Evolutionary conservation across 2,888 invertebrate genomes (phyloP).

Genomic region (Chamaedrilus cognettii): DNA sequence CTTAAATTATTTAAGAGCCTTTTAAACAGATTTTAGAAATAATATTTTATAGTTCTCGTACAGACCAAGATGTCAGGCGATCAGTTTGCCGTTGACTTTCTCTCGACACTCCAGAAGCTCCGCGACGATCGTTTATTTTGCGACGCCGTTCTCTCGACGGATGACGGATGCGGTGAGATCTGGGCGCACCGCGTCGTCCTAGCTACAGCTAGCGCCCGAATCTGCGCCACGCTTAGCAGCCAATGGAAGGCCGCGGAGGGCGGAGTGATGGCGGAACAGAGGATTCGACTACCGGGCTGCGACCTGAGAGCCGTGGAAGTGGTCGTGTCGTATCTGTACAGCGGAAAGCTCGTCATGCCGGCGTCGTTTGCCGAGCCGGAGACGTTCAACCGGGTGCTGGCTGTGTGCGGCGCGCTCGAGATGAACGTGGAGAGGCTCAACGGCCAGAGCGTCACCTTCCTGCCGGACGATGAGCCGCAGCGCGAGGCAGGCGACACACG

Average conservation of each 20-base stretch:
- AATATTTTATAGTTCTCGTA: too few species aligned
- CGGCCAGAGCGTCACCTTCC: slow-evolving; percentile 6
- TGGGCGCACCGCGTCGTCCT: slow-evolving; percentile 16
- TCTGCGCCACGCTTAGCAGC: slow-evolving; percentile 1
- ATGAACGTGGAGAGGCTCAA: slow-evolving; percentile 7
- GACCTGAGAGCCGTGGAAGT: not conserved
- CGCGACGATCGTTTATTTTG: slow-evolving; percentile 1
- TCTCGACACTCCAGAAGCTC: slow-evolving; percentile 8
- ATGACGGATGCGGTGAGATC: slow-evolving; percentile 6
- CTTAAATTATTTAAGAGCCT: too few species aligned
- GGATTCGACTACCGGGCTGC: slow-evolving; percentile 6
- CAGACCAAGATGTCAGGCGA: too few species aligned
- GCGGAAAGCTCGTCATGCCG: slow-evolving; percentile 5
- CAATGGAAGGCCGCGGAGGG: too few species aligned
- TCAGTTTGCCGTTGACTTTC: too few species aligned
- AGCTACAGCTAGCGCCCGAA: slow-evolving; percentile 13
- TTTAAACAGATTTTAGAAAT: too few species aligned
- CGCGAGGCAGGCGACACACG: too few species aligned
- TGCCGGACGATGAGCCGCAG: too few species aligned
- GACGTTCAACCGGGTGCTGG: not conserved
- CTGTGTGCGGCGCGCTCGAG: slow-evolving; percentile 4
- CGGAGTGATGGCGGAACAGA: not conserved
- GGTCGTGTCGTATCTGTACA: slow-evolving; percentile 9
- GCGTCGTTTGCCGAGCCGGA: not conserved
- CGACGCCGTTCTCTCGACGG: slow-evolving; percentile 2